Evolutionary conservation across 2,797 vertebrate genomes (phyloP).

Genomic region (Champsocephalus gunnari): DNA sequence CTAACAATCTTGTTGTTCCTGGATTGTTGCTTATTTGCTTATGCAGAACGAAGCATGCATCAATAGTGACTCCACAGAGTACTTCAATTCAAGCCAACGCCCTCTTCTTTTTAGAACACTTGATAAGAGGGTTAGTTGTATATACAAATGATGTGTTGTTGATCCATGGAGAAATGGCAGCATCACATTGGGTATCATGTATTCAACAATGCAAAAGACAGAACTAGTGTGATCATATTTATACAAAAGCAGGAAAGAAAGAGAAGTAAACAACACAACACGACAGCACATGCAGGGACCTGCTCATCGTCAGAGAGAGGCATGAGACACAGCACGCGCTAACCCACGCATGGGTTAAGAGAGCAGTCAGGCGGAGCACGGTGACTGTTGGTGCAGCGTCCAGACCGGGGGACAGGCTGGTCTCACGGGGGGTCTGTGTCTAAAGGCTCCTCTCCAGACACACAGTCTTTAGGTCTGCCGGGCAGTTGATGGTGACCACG

Average conservation of each 20-base stretch:
- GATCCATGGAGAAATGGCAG: background rate
- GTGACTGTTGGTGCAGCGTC: slow-evolving; percentile 26
- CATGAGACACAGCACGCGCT: too few species aligned
- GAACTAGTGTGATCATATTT: slow-evolving; percentile 9
- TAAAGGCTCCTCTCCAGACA: slow-evolving; percentile 78
- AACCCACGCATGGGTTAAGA: background rate
- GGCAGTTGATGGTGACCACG: slow-evolving; percentile 78
- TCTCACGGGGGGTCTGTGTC: background rate
- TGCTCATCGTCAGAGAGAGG: slow-evolving; percentile 19
- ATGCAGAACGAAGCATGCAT: background rate
- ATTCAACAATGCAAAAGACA: background rate
- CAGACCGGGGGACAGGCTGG: background rate
- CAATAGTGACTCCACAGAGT: background rate
- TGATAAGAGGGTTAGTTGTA: background rate
- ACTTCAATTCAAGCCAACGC: background rate
- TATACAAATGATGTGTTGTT: background rate
- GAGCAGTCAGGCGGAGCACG: slow-evolving; percentile 15
- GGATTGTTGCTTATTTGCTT: background rate
- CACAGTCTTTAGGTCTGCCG: slow-evolving; percentile 84
- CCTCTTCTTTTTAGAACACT: background rate
- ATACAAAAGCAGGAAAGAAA: slow-evolving; percentile 6
- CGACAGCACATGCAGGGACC: slow-evolving; percentile 65
- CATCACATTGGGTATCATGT: background rate
- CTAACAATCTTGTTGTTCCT: background rate
- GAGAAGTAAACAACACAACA: slow-evolving; percentile 28